These are phyloP conservation scores for Chrysotoxum bicinctum DNA, from an alignment of 2,888 invertebrate genomes.

Conservation along the genomic window DNA sequence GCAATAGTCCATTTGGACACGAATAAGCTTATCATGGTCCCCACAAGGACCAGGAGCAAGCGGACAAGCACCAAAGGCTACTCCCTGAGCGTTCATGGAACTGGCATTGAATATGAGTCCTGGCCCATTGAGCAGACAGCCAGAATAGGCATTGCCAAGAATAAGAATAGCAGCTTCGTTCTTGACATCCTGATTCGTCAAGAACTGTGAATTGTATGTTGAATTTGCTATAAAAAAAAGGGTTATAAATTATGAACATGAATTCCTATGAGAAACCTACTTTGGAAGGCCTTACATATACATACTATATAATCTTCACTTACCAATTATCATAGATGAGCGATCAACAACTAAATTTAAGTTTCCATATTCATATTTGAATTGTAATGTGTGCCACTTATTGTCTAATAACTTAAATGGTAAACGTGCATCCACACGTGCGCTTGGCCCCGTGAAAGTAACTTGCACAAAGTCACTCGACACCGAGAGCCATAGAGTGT, in stretches of 20 bases:
- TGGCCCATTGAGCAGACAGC: slow-evolving; percentile 93
- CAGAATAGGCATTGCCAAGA: slow-evolving; percentile 91
- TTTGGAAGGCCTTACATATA: background rate
- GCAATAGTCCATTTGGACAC: slow-evolving; percentile 87
- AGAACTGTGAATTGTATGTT: slow-evolving; percentile 89
- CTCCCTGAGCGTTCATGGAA: slow-evolving; percentile 86
- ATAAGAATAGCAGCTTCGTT: slow-evolving; percentile 88
- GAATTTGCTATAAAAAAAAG: slow-evolving; percentile 84
- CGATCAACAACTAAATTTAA: slow-evolving; percentile 81
- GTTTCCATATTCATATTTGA: slow-evolving; percentile 81
- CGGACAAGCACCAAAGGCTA: slow-evolving; percentile 89
- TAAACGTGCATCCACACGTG: slow-evolving; percentile 85
- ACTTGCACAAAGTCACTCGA: slow-evolving; percentile 84
- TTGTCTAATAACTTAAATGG: slow-evolving; percentile 89
- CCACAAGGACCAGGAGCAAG: slow-evolving; percentile 88
- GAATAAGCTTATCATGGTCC: slow-evolving; percentile 83
- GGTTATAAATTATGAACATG: background rate
- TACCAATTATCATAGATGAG: slow-evolving; percentile 80
- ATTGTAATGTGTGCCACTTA: slow-evolving; percentile 87
- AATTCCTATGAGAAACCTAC: background rate
- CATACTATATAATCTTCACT: slow-evolving; percentile 16
- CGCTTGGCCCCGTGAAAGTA: slow-evolving; percentile 84
- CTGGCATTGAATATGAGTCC: slow-evolving; percentile 89
- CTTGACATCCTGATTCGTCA: slow-evolving; percentile 88
- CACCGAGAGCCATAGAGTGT: slow-evolving; percentile 85